phyloP scores from a whole-genome alignment of 2,888 invertebrate genomes.

The Nomada fabriciana region DNA sequence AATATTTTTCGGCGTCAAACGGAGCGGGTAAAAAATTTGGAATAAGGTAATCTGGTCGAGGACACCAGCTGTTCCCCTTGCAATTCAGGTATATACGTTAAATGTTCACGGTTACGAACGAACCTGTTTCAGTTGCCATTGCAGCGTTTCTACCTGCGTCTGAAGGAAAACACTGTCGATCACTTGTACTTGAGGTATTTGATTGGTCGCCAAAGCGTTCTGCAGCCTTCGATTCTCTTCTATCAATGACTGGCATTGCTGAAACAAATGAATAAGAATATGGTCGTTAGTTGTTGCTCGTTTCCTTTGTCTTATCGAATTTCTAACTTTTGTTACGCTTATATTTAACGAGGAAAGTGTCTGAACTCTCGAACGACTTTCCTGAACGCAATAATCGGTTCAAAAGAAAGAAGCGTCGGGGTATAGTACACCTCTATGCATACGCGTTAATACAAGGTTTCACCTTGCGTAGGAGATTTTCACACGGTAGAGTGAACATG shows the following conservation, averaged over 20 bases:
- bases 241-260: constrained; percentile 84
- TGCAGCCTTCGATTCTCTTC: constrained; percentile 84
- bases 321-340: background rate
- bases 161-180: constrained; percentile 88
- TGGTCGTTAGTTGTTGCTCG: too few relatives aligned
- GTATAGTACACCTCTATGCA: background rate
- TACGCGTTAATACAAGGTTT: constrained; percentile 53
- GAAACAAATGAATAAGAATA: constrained; percentile 69
- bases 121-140: constrained; percentile 91
- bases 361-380: constrained; percentile 26
- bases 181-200: constrained; percentile 83
- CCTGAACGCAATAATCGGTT: constrained; percentile 40
- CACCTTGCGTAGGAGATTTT: constrained; percentile 69
- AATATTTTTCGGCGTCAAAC: constrained; percentile 5
- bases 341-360: constrained; percentile 17
- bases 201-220: constrained; percentile 75
- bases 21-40: constrained; percentile 45
- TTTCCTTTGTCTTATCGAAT: background rate
- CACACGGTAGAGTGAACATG: constrained; percentile 61
- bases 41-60: constrained; percentile 67
- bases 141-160: constrained; percentile 89
- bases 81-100: constrained; percentile 20
- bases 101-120: constrained; percentile 44
- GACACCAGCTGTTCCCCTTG: constrained; percentile 49
- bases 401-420: constrained; percentile 20